phyloP scores from a whole-genome alignment of 2,797 vertebrate species.

The Leontocebus nigricollis region DNA sequence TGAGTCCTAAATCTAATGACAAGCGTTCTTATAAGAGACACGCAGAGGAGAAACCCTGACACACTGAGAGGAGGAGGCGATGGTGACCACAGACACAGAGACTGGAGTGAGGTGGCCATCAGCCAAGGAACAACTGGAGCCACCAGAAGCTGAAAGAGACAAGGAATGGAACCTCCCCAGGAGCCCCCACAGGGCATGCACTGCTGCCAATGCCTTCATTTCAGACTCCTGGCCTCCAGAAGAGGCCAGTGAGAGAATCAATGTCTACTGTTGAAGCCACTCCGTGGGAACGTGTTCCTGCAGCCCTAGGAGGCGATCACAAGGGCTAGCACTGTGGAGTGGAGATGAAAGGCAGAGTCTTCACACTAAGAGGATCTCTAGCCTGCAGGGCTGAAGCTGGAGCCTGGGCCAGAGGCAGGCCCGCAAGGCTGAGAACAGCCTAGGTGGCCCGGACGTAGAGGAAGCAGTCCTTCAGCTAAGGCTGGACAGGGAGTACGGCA shows the following conservation, averaged over 20 bases:
- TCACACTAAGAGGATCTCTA: too few species aligned
- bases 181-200: too few species aligned
- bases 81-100: background rate
- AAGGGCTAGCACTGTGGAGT: background rate
- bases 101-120: background rate
- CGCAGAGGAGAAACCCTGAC: background rate
- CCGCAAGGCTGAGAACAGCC: background rate
- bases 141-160: background rate
- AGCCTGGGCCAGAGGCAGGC: background rate
- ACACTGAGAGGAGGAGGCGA: background rate
- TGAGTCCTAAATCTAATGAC: background rate
- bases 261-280: background rate
- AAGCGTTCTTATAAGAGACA: background rate
- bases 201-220: background rate
- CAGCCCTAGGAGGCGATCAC: background rate
- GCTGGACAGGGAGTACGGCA: background rate
- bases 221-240: background rate
- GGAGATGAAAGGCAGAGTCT: too few species aligned
- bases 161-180: background rate
- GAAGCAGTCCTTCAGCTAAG: background rate
- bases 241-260: background rate
- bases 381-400: background rate
- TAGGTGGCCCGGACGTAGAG: accelerated
- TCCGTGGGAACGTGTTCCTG: background rate
- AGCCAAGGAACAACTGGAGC: background rate